Conservation (phyloP, 2,113 vertebrate genomes). For the Brachyhypopomus gauderio region DNA sequence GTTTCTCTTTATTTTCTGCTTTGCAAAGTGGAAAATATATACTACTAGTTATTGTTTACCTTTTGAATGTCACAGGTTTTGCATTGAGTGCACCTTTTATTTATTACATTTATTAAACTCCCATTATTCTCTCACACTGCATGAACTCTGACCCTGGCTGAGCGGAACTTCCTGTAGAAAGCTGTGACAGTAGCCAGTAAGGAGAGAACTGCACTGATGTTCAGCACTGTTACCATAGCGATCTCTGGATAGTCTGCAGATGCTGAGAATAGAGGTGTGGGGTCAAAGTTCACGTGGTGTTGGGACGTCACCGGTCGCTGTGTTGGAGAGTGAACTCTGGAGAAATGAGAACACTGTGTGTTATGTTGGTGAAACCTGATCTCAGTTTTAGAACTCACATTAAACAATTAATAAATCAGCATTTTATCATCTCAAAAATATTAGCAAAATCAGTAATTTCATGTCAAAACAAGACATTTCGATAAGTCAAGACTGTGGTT, state of each 20-base stretch:
- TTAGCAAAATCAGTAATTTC: no score
- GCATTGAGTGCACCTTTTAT: no score
- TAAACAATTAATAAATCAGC: no score
- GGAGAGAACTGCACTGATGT: constrained; percentile 44
- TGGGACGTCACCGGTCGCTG: background rate
- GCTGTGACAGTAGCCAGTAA: constrained; percentile 51
- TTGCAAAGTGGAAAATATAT: no score
- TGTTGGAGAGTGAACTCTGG: constrained; percentile 38
- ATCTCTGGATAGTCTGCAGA: background rate
- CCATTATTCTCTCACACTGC: background rate
- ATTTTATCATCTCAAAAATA: no score
- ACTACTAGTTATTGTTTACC: no score
- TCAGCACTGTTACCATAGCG: constrained; percentile 8
- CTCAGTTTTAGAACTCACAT: no score
- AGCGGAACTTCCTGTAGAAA: constrained; percentile 47
- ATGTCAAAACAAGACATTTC: no score
- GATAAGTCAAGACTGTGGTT: no score
- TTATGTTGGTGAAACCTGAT: background rate
- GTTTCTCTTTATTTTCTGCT: no score
- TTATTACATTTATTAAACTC: no score
- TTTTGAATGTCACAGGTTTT: no score
- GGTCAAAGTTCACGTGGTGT: background rate
- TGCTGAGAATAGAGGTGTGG: background rate
- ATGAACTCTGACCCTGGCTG: constrained; percentile 56
- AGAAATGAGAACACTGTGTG: background rate